A percentile compares a stretch with the other conserved stretches of the same genome.
phyloP scores from a whole-genome alignment of 2,888 invertebrate genomes.

The Neoaliturus tenellus region DNA sequence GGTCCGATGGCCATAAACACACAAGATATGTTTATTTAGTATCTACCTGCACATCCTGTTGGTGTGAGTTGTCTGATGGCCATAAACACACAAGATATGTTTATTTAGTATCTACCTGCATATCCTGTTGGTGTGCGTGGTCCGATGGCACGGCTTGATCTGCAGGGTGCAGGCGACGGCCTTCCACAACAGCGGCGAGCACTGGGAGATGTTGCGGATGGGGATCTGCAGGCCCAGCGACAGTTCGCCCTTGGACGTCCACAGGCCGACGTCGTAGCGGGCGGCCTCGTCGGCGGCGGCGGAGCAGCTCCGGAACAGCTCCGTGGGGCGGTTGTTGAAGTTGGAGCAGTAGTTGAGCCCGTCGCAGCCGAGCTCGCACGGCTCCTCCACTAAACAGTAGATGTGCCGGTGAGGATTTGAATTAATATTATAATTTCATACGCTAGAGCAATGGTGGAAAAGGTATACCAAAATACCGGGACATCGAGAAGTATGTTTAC shows the following conservation, averaged over 20 bases:
- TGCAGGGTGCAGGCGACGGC: slow-evolving; percentile 93
- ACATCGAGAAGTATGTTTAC: too few species aligned
- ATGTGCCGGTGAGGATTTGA: too few species aligned
- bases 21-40: too few species aligned
- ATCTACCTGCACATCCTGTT: too few species aligned
- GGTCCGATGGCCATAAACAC: too few species aligned
- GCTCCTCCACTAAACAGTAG: slow-evolving; percentile 91
- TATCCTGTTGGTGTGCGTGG: slow-evolving; percentile 85
- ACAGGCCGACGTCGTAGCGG: slow-evolving; percentile 83
- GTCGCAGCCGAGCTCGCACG: slow-evolving; percentile 93
- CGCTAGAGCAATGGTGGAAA: too few species aligned
- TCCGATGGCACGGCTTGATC: slow-evolving; percentile 89
- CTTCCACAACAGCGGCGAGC: slow-evolving; percentile 90
- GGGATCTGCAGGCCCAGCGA: slow-evolving; percentile 82
- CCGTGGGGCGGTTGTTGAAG: slow-evolving; percentile 92
- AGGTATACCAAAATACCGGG: too few species aligned
- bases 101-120: too few species aligned
- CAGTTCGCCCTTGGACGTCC: slow-evolving; percentile 80
- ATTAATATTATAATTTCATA: too few species aligned
- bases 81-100: too few species aligned
- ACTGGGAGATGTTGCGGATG: slow-evolving; percentile 84
- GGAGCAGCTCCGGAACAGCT: slow-evolving; percentile 90
- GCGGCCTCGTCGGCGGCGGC: slow-evolving; percentile 89
- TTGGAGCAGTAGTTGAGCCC: slow-evolving; percentile 92
- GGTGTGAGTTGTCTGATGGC: too few species aligned